Base-by-base conservation (phyloP, 2,888 invertebrate species). In the Pristionchus fissidentatus region DNA sequence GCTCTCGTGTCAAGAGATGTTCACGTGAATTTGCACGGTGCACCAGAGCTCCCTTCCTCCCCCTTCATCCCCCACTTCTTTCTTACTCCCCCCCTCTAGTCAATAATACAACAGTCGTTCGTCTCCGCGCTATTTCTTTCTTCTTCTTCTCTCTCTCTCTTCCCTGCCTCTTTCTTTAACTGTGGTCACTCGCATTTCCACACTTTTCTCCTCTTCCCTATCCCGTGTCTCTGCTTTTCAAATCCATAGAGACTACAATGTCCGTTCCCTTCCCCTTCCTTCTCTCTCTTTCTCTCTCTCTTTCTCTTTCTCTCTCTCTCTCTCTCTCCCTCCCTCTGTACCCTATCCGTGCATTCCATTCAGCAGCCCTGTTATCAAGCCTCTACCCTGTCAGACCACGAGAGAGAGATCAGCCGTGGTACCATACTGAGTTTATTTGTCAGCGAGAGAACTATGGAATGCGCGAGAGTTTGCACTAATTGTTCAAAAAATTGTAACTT, bases 111-210 rank as follows among this genome's bases (percentile, higher is more conserved):
- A 10, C 73, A 73, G 43, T 46, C 73, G 43, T 46, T 73, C 46
- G 26, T 70, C 38, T 49, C 49, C 19, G 19, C 49, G 26, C n/a
- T 78, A 35, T 52, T 26, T 49, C 77, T 52, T 77, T 8, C 55
- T 55, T 55, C 78, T 32, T 52, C 29, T 60, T 60, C 77, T 46
- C 52, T 41, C 38, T 78, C 43, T 78, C 78, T 78, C 78, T 55
- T n/a, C 62, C n/a, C n/a, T n/a, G n/a, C n/a, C n/a, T n/a, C n/a
- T n/a, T n/a, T n/a, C n/a, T n/a, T n/a, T n/a, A n/a, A n/a, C 26
- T 10, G 5, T 4, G 46, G 46, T 29, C 46, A 75, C 73, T 73
- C 41, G 29, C 15, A 26, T 46, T 15, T 75, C 29, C 73, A 75
- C 73, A 5, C 38, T 8, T 35, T 66, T 66, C 66, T 66, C 66